phyloP scores from a whole-genome alignment of 2,797 vertebrate genomes.

The Rhadinocentrus ornatus region DNA sequence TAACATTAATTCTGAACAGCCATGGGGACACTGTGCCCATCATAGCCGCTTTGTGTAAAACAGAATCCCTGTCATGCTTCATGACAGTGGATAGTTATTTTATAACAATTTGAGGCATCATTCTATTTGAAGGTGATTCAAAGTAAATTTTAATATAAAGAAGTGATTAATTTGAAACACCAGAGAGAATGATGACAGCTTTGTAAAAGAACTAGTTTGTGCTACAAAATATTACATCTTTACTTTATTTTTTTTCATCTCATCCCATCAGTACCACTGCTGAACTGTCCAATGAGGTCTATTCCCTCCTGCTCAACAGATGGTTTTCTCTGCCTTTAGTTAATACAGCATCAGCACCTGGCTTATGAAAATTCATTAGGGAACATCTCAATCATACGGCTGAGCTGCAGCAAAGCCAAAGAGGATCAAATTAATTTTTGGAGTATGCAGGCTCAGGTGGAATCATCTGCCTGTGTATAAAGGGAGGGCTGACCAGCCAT shows the following conservation, averaged over 20 bases:
- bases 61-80: slow-evolving; percentile 24
- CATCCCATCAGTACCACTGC: slow-evolving; percentile 25
- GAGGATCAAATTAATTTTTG: slow-evolving; percentile 69
- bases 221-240: slow-evolving; percentile 41
- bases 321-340: slow-evolving; percentile 44
- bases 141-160: slow-evolving; percentile 27
- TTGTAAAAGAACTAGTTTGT: not conserved
- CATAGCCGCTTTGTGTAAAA: slow-evolving; percentile 56
- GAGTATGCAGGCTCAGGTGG: slow-evolving; percentile 46
- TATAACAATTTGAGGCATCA: slow-evolving; percentile 20
- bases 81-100: slow-evolving; percentile 22
- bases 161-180: slow-evolving; percentile 4
- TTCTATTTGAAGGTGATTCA: slow-evolving; percentile 22
- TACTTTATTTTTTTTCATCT: slow-evolving; percentile 26
- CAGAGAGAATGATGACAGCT: slow-evolving; percentile 4
- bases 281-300: slow-evolving; percentile 36
- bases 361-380: slow-evolving; percentile 70
- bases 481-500: slow-evolving; percentile 16
- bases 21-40: slow-evolving; percentile 61
- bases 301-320: slow-evolving; percentile 52
- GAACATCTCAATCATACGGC: slow-evolving; percentile 66
- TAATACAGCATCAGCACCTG: slow-evolving; percentile 52
- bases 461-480: slow-evolving; percentile 58
- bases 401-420: slow-evolving; percentile 53
- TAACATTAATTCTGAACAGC: slow-evolving; percentile 52